Base-by-base conservation (phyloP, 1,140 invertebrate species). In the Caenorhabditis latens region DNA sequence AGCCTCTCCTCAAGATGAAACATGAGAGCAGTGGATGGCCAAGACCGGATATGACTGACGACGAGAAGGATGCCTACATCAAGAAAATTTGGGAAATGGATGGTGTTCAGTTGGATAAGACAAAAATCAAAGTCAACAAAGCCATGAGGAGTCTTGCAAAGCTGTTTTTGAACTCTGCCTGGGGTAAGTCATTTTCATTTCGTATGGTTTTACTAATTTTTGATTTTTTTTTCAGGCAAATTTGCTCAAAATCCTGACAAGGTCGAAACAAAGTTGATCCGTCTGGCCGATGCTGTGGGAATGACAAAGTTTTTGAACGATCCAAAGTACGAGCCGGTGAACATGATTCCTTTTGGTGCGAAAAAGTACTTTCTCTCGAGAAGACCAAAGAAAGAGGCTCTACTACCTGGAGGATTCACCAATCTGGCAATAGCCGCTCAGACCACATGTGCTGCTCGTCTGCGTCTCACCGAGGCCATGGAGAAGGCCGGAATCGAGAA, bases 11-110 rank as follows among this genome's bases (percentile, higher is more conserved):
- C 16, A 21, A 16, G 14, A 58, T 58, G 13, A 58, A 58, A 58
- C 57, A 58, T n/a, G 16, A 58, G 57, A 58, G 57, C 4, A 58
- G 57, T 58, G 57, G 57, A 21, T 58, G 57, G 57, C 57, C 57
- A 14, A 58, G n/a, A 19, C 6, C 14, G 14, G 57, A 58, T n/a
- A 58, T 58, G 57, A 19, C 57, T 7, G 13, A 14, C 14, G 57
- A 58, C 6, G 57, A 58, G 1, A 58, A 58, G n/a, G 13, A 58
- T 19, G 19, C 6, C 6, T 19, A 58, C 19, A n/a, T 58, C 6
- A 19, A 58, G 1, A 58, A 14, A 16, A 58, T 58, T 58, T 19
- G 7, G 16, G n/a, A 58, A 2, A 58, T 19, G 14, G 57, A 58
- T n/a, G 57, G 57, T 19, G 57, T 58, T 7, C 6, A 58, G 7